Base-by-base conservation (phyloP, 35 echinoderm and acorn worm species). In the Ophioderma brevispina region DNA sequence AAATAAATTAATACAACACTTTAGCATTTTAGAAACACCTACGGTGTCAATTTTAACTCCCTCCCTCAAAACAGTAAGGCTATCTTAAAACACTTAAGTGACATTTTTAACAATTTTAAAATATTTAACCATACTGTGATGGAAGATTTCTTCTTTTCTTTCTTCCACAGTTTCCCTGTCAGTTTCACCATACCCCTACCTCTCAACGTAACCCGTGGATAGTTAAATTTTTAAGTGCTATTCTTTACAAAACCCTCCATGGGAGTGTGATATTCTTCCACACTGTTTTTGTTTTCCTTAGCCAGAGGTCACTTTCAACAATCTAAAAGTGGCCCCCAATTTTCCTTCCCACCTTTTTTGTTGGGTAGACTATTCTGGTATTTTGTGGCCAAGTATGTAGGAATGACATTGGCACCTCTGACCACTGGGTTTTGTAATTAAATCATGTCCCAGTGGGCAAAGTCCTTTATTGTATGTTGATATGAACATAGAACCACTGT, bases 181-280 rank as follows among this genome's bases (percentile, higher is more conserved):
- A 70, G 28, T 70, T 70, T 18, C 59, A 25, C 59, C 59, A 70
- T 70, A 18, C 59, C 59, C 59, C 59, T 30, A 70, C 10, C 59
- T 70, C 59, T 70, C 59, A 70, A 15, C 23, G 59, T 70, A 70
- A 70, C 59, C 59, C 59, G 28, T 70, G 59, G 59, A 15, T 70
- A 70, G 59, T 70, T 70, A 70, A 70, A 70, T 70, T 70, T 70
- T 70, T 18, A 70, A 70, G 59, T 70, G 59, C 59, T 70, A 70
- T 70, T 70, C 28, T 70, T 30, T 25, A 70, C 59, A 70, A n/a
- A n/a, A n/a, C 59, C 28, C 59, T 25, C 59, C 23, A 70, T 25
- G 59, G 59, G n/a, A 70, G 59, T 70, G 59, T 70, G 59, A 70
- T 70, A 30, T 70, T 70, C 28, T 70, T 18, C 59, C 59, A 70